A percentile compares a stretch with the other conserved stretches of the same genome.
These are phyloP conservation scores for Oreocharis arfaki DNA, from an alignment of 2,113 vertebrate species.

Conservation along the genomic window DNA sequence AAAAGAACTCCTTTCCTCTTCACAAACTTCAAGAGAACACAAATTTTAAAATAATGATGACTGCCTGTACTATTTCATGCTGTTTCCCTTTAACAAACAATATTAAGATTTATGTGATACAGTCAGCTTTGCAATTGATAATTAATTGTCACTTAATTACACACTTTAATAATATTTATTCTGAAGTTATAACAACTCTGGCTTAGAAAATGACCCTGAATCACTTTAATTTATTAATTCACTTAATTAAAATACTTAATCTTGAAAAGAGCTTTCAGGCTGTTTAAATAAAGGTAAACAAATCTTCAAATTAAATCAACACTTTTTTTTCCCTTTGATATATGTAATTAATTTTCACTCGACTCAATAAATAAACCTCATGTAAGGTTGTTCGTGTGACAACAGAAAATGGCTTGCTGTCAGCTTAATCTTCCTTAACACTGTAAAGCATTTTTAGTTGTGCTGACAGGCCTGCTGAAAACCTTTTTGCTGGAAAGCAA, in stretches of 20 bases:
- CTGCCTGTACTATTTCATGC: neutral
- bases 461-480: conserved; percentile 59
- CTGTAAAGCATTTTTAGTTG: conserved; percentile 51
- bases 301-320: conserved; percentile 69
- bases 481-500: conserved; percentile 47
- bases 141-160: conserved; percentile 63
- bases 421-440: conserved; percentile 61
- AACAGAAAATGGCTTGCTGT: conserved; percentile 59
- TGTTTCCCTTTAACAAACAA: conserved; percentile 24
- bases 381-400: conserved; percentile 60
- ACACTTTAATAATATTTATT: conserved; percentile 64
- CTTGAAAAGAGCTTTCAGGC: conserved; percentile 62
- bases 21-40: neutral
- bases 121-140: conserved; percentile 24
- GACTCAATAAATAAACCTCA: conserved; percentile 54
- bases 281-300: conserved; percentile 62
- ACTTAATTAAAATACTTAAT: conserved; percentile 67
- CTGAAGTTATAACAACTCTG: conserved; percentile 56
- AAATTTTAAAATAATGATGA: neutral
- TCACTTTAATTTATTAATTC: conserved; percentile 66
- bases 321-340: conserved; percentile 62
- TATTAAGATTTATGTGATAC: conserved; percentile 45
- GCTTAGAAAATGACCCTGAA: conserved; percentile 62
- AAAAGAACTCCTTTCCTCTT: conserved; percentile 5
- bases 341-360: conserved; percentile 68